Conservation (phyloP, 2,888 invertebrate species). For the Tricholauxania praeusta region DNA sequence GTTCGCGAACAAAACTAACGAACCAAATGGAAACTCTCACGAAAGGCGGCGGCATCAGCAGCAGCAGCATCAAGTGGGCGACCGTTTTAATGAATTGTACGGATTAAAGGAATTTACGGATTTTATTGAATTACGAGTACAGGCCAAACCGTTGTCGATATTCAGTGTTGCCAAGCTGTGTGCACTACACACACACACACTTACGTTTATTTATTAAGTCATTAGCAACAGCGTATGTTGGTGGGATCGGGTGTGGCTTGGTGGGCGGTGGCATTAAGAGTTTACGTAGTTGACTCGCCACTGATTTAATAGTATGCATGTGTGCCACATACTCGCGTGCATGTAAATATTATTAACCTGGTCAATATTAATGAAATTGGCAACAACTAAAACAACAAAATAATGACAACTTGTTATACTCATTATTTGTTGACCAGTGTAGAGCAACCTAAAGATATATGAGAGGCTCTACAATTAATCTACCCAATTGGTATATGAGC, state of each 20-base stretch:
- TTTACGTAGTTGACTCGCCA: neutral
- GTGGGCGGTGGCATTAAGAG: slow-evolving; percentile 4
- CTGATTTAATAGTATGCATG: neutral
- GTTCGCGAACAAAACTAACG: neutral
- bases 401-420: slow-evolving; percentile 63
- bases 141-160: no score
- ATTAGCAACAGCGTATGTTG: slow-evolving; percentile 52
- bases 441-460: no score
- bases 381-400: slow-evolving; percentile 18
- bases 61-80: slow-evolving; percentile 42
- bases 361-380: slow-evolving; percentile 19
- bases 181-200: slow-evolving; percentile 41
- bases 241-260: neutral
- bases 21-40: slow-evolving; percentile 1
- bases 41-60: neutral
- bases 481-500: no score
- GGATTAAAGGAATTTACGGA: slow-evolving; percentile 68
- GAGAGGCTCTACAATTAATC: no score
- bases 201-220: slow-evolving; percentile 66
- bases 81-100: slow-evolving; percentile 67
- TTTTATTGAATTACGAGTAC: slow-evolving; percentile 65
- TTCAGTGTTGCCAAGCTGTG: slow-evolving; percentile 44
- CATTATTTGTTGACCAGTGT: slow-evolving; percentile 57
- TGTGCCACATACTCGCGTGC: neutral
- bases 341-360: slow-evolving; percentile 25